Evolutionary conservation across 1,140 invertebrate genomes (phyloP).

Genomic region (Bathynomus jamesi): DNA sequence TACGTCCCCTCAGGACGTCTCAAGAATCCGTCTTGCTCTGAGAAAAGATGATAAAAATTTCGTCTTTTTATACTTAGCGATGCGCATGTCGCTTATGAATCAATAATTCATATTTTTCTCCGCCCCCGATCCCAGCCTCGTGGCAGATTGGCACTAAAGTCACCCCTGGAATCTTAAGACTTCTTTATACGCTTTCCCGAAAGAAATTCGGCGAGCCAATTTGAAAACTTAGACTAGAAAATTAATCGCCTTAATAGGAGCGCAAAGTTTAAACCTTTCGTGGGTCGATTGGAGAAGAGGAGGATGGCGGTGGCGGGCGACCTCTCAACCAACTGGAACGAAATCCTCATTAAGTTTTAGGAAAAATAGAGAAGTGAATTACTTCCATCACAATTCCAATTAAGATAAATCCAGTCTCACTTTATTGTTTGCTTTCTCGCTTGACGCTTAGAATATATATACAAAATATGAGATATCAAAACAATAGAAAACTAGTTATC

Average conservation of each 20-base stretch:
- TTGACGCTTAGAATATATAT: neutral
- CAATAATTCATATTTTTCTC: conserved; percentile 38
- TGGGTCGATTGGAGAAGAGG: too few relatives aligned
- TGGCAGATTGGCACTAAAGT: neutral
- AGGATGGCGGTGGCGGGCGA: too few relatives aligned
- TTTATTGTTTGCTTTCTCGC: neutral
- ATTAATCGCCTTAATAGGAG: neutral
- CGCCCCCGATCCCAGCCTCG: conserved; percentile 22
- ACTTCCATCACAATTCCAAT: neutral
- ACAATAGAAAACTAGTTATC: neutral
- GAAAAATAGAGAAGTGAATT: neutral
- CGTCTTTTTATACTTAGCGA: conserved; percentile 36
- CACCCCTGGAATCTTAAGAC: neutral
- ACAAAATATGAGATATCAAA: neutral
- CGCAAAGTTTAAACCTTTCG: too few relatives aligned
- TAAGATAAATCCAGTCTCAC: neutral
- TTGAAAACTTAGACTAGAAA: neutral
- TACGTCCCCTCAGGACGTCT: conserved; percentile 25
- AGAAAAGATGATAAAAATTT: conserved; percentile 34
- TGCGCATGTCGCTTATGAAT: conserved; percentile 36
- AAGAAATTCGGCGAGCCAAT: neutral
- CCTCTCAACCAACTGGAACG: too few relatives aligned
- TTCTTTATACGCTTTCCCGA: neutral
- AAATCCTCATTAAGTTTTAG: too few relatives aligned
- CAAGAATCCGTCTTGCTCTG: conserved; percentile 31